Evolutionary conservation across 2,888 invertebrate species (phyloP), one percentile per base, ranked within the genome.

Genomic region (Calameuta pallipes): DNA sequence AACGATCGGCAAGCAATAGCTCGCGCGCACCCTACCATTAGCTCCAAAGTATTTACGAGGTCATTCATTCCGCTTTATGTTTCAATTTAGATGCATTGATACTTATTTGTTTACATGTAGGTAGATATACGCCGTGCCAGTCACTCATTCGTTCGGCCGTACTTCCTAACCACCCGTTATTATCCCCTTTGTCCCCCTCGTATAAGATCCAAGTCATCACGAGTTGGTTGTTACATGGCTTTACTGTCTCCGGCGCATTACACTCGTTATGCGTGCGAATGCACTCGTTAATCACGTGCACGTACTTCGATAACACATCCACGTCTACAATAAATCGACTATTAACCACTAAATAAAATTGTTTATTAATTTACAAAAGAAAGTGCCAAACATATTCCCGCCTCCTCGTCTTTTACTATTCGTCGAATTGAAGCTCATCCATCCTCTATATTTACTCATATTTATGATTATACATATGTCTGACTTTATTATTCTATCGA

Each of bases 61-160:
- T 88, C 89, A 85, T 89, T 89, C 87, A 85, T 89, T 89, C 85
- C 86, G 84, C 86, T 89, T 91, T 91, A 91, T 90, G 90, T 91
- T 91, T 91, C 90, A 91, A 91, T 91, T 91, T 90, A 90, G 90
- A 90, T 89, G 88, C 89, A 91, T 91, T 90, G 90, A 90, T 90
- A 90, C 89, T 91, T 90, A 89, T 89, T 90, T 90, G 90, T 90
- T 90, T 90, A 90, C 91, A 90, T 85, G 85, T 56, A 56, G 56
- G 23, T 56, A 56, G 56, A 56, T 56, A 23, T 23, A 56, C 85
- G 86, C 86, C 84, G 87, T 89, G 87, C 89, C 85, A 87, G 86
- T 87, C 85, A 85, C 84, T 86, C 85, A 84, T 84, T 87, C 84
- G 80, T 79, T 83, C 84, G 82, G 77, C 83, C 69, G 75, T 80